Conservation (phyloP, 2,888 invertebrate genomes). For the Cybosia mesomella region DNA sequence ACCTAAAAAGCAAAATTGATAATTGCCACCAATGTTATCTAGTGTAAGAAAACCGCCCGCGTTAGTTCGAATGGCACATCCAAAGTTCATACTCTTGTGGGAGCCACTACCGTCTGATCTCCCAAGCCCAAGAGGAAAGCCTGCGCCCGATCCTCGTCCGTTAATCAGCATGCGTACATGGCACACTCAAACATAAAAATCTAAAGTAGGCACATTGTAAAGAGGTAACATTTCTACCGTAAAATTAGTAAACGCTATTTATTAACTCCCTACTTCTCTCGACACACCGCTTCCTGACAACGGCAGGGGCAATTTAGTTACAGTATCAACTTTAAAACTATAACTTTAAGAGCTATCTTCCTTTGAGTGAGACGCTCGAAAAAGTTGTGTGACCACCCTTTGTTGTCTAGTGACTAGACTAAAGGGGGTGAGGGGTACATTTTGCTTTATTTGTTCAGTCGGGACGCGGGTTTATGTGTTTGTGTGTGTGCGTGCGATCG, state of each 20-base stretch:
- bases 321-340: constrained; percentile 30
- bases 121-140: too few relatives aligned
- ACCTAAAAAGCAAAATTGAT: too few relatives aligned
- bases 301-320: constrained; percentile 36
- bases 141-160: too few relatives aligned
- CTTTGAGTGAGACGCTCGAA: constrained; percentile 32
- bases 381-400: constrained; percentile 73
- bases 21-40: too few relatives aligned
- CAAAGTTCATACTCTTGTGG: too few relatives aligned
- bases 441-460: constrained; percentile 81
- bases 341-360: constrained; percentile 50
- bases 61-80: too few relatives aligned
- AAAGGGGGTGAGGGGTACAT: constrained; percentile 70
- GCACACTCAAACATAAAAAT: background rate
- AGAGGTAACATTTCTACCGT: constrained; percentile 60
- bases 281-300: constrained; percentile 77
- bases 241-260: constrained; percentile 83
- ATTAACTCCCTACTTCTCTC: constrained; percentile 80
- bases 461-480: constrained; percentile 53
- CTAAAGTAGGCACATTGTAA: constrained; percentile 32
- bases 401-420: constrained; percentile 84
- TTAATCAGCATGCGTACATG: too few relatives aligned
- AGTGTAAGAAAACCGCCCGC: too few relatives aligned
- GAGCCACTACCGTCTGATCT: too few relatives aligned
- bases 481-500: constrained; percentile 62